phyloP scores from a whole-genome alignment of 2,113 vertebrate species.

The Neotragus pygmaeus region DNA sequence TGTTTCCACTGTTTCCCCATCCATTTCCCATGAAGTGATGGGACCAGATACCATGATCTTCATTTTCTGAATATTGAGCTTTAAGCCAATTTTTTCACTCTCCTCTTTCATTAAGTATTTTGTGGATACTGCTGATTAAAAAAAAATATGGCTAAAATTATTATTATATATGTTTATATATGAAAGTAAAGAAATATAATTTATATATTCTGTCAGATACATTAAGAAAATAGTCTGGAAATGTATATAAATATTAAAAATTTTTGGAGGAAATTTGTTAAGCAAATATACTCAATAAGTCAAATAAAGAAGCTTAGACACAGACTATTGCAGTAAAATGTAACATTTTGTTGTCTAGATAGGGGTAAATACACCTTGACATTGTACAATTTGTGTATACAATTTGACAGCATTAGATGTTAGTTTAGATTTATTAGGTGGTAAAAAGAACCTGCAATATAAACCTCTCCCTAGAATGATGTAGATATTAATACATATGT shows the following conservation, averaged over 20 bases:
- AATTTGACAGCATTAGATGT: neutral
- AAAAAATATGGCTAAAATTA: neutral
- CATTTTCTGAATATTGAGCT: no score
- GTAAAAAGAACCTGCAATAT: neutral
- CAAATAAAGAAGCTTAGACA: neutral
- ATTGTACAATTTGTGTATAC: neutral
- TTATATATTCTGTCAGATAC: neutral
- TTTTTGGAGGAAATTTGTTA: neutral
- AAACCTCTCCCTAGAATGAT: neutral
- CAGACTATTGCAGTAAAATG: neutral
- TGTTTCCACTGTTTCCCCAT: no score
- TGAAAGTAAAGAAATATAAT: neutral
- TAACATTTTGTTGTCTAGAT: neutral
- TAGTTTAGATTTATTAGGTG: neutral
- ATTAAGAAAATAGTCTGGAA: neutral
- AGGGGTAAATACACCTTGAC: neutral
- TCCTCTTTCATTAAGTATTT: neutral
- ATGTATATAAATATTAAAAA: neutral
- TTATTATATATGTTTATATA: neutral
- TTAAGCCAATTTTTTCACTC: no score
- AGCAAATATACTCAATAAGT: neutral
- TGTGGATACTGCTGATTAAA: neutral
- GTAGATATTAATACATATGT: neutral
- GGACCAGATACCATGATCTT: no score
- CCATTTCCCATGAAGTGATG: no score